phyloP scores from a whole-genome alignment of 2,888 invertebrate genomes.

The Alcis repandata region DNA sequence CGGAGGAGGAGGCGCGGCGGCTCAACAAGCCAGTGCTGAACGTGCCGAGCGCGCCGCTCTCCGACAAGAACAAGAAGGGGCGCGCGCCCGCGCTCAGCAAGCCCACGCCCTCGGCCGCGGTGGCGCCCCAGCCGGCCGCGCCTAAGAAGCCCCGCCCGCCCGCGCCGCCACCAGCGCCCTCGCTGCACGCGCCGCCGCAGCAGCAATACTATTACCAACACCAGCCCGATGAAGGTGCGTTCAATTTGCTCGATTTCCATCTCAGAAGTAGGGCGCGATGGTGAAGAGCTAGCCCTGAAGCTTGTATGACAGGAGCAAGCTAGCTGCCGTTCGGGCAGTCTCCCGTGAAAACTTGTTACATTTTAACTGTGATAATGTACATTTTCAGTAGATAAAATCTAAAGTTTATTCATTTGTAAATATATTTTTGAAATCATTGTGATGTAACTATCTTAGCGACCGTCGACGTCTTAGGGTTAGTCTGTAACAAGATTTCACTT shows the following conservation, averaged over 20 bases:
- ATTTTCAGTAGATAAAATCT: constrained; percentile 84
- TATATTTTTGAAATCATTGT: constrained; percentile 76
- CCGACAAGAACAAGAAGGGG: constrained; percentile 80
- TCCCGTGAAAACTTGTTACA: constrained; percentile 86
- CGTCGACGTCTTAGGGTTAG: constrained; percentile 82
- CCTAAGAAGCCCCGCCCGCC: constrained; percentile 81
- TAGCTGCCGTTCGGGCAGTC: constrained; percentile 77
- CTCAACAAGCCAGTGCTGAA: constrained; percentile 83
- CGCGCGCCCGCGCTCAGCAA: constrained; percentile 68
- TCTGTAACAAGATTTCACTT: constrained; percentile 86
- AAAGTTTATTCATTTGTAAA: constrained; percentile 80
- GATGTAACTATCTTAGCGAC: constrained; percentile 79
- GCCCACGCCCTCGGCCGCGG: constrained; percentile 75
- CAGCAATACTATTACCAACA: constrained; percentile 87
- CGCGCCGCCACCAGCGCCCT: constrained; percentile 76
- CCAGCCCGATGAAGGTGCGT: constrained; percentile 87
- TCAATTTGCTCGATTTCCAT: constrained; percentile 87
- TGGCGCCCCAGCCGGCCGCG: constrained; percentile 80
- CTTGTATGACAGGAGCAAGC: constrained; percentile 88
- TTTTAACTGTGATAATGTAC: constrained; percentile 86
- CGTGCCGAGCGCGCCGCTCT: constrained; percentile 82
- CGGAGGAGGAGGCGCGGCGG: constrained; percentile 83
- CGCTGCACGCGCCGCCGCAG: constrained; percentile 80
- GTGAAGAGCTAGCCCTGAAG: constrained; percentile 87
- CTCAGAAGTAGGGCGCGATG: constrained; percentile 87